Evolutionary conservation across 2,797 vertebrate genomes (phyloP).

Genomic region (Pteropus rufus): DNA sequence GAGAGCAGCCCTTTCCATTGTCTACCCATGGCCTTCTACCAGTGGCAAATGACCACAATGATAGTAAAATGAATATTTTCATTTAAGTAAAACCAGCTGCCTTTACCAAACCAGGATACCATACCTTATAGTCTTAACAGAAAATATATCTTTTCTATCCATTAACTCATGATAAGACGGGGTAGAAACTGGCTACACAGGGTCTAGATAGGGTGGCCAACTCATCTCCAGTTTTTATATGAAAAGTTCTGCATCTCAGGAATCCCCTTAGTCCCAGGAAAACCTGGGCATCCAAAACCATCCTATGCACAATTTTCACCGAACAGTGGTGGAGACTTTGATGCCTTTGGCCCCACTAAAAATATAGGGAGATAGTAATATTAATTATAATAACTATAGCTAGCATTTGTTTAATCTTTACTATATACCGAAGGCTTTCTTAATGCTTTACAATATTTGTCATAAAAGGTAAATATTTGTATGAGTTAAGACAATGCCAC

Average conservation of each 20-base stretch:
- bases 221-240: background rate
- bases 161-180: background rate
- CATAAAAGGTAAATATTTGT: background rate
- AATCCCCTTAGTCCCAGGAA: background rate
- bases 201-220: no score
- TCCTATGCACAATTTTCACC: background rate
- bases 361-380: background rate
- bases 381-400: background rate
- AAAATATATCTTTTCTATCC: background rate
- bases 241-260: background rate
- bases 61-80: background rate
- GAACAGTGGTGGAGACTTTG: background rate
- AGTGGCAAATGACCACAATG: background rate
- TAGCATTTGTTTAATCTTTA: background rate
- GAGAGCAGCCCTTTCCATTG: background rate
- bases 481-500: background rate
- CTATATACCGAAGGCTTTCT: background rate
- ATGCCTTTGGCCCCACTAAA: background rate
- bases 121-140: background rate
- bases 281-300: background rate
- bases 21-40: background rate
- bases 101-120: background rate
- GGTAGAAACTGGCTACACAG: background rate
- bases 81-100: background rate
- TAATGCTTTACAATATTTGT: background rate